These are phyloP conservation scores for Volucella inanis DNA, from an alignment of 2,888 invertebrate species.

Conservation along the genomic window DNA sequence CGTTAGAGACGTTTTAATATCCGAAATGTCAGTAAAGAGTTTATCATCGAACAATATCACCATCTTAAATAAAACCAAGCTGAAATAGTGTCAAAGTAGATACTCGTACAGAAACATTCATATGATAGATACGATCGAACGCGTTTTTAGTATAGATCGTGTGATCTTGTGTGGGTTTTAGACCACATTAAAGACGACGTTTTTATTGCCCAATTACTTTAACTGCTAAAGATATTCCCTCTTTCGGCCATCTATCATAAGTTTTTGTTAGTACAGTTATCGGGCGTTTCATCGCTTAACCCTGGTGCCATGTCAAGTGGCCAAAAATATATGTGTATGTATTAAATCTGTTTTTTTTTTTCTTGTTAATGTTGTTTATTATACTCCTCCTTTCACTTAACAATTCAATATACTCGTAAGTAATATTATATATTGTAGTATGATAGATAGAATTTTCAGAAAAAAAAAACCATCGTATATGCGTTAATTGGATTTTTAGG, in stretches of 20 bases:
- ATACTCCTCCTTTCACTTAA: too few species aligned
- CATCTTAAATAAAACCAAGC: slow-evolving; percentile 7
- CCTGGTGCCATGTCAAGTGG: slow-evolving; percentile 38
- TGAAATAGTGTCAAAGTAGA: neutral
- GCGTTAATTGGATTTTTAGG: too few species aligned
- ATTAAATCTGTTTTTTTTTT: neutral
- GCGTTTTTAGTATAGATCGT: slow-evolving; percentile 13
- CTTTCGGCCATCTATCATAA: slow-evolving; percentile 35
- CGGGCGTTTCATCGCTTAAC: slow-evolving; percentile 33
- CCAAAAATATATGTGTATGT: slow-evolving; percentile 18
- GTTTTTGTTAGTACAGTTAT: slow-evolving; percentile 29
- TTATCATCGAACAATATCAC: slow-evolving; percentile 34
- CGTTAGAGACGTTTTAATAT: slow-evolving; percentile 1
- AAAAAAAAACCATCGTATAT: too few species aligned
- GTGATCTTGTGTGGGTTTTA: neutral
- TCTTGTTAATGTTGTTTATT: too few species aligned
- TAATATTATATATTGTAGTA: too few species aligned
- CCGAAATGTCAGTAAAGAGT: neutral
- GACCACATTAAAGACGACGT: slow-evolving; percentile 25
- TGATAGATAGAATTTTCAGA: too few species aligned
- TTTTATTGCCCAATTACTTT: slow-evolving; percentile 49
- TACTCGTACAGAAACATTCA: neutral
- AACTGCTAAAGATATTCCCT: slow-evolving; percentile 33
- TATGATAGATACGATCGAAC: slow-evolving; percentile 1
- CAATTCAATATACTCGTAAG: too few species aligned